Conservation (phyloP, 2,888 invertebrate species). For the Pimpla rufipes region DNA sequence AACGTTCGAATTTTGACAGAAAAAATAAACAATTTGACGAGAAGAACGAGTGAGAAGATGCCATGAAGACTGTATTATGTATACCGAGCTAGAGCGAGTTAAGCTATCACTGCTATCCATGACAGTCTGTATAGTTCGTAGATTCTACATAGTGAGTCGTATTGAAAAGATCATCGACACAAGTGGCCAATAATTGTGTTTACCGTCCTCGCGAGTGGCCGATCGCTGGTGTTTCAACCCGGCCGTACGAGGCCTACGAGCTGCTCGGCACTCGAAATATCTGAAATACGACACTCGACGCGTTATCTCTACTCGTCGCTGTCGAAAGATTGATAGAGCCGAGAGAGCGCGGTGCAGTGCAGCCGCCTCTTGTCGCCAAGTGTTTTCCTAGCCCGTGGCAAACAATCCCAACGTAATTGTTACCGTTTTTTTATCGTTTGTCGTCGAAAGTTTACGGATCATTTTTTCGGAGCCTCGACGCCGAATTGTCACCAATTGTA, state of each 20-base stretch:
- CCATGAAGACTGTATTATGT: constrained; percentile 35
- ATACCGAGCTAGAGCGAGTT: not conserved
- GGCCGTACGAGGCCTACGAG: no score
- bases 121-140: not conserved
- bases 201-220: not conserved
- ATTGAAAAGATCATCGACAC: not conserved
- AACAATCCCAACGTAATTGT: not conserved
- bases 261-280: constrained; percentile 53
- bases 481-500: no score
- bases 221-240: not conserved
- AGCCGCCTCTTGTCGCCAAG: constrained; percentile 37
- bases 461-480: no score
- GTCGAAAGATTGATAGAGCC: constrained; percentile 55
- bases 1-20: constrained; percentile 29
- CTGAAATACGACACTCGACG: constrained; percentile 57
- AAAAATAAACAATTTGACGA: constrained; percentile 57
- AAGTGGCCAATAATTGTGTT: constrained; percentile 15
- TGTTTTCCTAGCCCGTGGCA: not conserved
- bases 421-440: not conserved
- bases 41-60: constrained; percentile 50
- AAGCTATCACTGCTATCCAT: not conserved
- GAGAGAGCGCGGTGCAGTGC: constrained; percentile 10
- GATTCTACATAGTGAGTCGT: not conserved
- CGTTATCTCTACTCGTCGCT: constrained; percentile 62
- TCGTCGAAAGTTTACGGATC: not conserved